Conservation (phyloP, 2,113 vertebrate species). For the Cromileptes altivelis region DNA sequence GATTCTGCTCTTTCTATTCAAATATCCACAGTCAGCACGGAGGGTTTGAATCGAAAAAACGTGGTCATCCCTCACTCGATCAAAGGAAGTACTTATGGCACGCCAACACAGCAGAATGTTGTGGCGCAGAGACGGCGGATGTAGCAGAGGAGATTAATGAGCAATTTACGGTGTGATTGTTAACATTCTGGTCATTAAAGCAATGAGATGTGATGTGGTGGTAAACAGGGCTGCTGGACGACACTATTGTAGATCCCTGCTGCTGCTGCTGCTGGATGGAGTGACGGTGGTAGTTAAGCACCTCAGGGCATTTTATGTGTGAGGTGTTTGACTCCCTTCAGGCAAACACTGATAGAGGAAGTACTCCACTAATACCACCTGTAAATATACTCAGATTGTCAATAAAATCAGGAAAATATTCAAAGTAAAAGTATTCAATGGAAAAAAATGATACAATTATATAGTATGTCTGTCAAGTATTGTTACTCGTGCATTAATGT, state of each 20-base stretch:
- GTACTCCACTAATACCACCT: background rate
- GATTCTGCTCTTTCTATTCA: constrained; percentile 52
- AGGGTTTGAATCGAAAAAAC: constrained; percentile 45
- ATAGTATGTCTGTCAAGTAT: no score
- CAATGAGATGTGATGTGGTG: constrained; percentile 58
- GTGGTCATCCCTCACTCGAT: constrained; percentile 54
- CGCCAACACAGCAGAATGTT: constrained; percentile 63
- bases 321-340: constrained; percentile 9
- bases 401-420: background rate
- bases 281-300: constrained; percentile 3
- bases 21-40: constrained; percentile 69
- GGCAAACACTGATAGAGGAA: background rate
- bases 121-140: constrained; percentile 31
- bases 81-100: constrained; percentile 54
- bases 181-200: constrained; percentile 69
- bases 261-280: background rate
- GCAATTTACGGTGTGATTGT: constrained; percentile 66
- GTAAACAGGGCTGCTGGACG: constrained; percentile 40
- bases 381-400: background rate
- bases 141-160: constrained; percentile 62
- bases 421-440: background rate
- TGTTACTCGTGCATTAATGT: background rate
- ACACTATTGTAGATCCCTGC: background rate
- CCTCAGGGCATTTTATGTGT: constrained; percentile 33
- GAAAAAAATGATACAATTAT: background rate